Evolutionary conservation across 2,888 invertebrate genomes (phyloP), one percentile per base, ranked within the genome.

Genomic region (Pollenia amentaria): DNA sequence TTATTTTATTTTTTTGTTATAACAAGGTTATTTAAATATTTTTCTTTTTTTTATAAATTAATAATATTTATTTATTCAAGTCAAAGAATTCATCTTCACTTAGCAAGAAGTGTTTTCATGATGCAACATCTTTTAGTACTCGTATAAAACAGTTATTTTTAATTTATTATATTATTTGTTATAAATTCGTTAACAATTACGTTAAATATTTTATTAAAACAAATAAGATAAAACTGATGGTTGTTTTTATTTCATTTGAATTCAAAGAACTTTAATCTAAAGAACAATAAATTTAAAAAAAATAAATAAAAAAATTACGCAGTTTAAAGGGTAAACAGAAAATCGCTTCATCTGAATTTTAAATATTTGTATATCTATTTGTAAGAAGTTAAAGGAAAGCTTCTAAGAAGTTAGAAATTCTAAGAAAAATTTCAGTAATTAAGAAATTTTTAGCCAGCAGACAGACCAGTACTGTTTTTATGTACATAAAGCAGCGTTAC

Each of bases 131-230:
- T 16, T 4, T 53, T 18, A 44, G 21, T 29, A 10, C 9, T 38
- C 0, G 38, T 46, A 57, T 57, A 67, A n/a, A n/a, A 77, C 40
- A 55, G 18, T 69, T 72, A 44, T 46, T 70, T 42, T 16, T 69
- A 76, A 83, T 77, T 77, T 77, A 77, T 83, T 67, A 21, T 76
- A 46, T n/a, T 82, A 82, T 82, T 83, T 83, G 70, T 83, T 55
- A 70, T 77, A 83, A 83, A 83, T 77, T 77, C 70, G 9, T 83
- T 64, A 73, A 62, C 75, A 46, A 46, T 84, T 85, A 72, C 16
- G 64, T 53, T 38, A 11, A 44, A 40, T 62, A 40, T 51, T 60
- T 46, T 18, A 38, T 60, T 16, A 12, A 72, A 62, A 21, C 51
- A 79, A 62, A 70, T 64, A 62, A 80, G 79, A 80, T 80, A 80